A percentile compares a stretch with the other conserved stretches of the same genome.
These are phyloP conservation scores for Canis aureus DNA, from an alignment of 2,113 vertebrate species.

Conservation along the genomic window DNA sequence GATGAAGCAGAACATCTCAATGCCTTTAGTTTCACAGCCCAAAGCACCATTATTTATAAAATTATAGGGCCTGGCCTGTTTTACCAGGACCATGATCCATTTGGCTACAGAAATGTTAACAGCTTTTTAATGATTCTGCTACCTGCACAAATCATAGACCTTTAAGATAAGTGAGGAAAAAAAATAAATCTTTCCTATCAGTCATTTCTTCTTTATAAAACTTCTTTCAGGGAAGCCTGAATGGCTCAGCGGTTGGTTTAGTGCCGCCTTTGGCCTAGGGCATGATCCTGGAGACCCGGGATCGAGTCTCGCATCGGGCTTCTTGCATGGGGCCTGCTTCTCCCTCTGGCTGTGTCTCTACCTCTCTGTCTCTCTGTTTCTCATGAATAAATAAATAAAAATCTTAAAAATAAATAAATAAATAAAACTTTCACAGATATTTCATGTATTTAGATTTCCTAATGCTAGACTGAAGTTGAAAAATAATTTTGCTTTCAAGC, in stretches of 20 bases:
- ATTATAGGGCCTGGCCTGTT: constrained; percentile 21
- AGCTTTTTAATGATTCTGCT: constrained; percentile 51
- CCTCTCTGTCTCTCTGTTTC: too few species aligned
- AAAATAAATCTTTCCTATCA: not conserved
- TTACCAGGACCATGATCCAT: not conserved
- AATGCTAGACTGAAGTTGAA: not conserved
- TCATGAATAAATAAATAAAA: too few species aligned
- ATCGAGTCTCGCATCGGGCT: too few species aligned
- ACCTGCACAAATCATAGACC: constrained; percentile 16
- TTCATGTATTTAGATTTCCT: constrained; percentile 44
- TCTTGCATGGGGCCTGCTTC: too few species aligned
- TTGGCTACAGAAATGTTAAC: constrained; percentile 41
- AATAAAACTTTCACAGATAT: not conserved
- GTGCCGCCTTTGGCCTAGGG: too few species aligned
- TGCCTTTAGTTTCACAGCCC: not conserved
- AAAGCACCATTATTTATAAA: constrained; percentile 63
- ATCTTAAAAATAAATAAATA: too few species aligned
- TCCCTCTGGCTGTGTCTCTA: too few species aligned
- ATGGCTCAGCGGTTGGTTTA: too few species aligned
- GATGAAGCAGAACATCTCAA: not conserved
- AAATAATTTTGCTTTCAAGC: constrained; percentile 10
- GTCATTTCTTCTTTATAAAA: constrained; percentile 5
- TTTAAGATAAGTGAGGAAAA: constrained; percentile 22
- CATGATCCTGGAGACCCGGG: too few species aligned
- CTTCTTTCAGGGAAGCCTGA: not conserved